phyloP scores from a whole-genome alignment of 2,797 vertebrate genomes.

The Galaxias olidus region DNA sequence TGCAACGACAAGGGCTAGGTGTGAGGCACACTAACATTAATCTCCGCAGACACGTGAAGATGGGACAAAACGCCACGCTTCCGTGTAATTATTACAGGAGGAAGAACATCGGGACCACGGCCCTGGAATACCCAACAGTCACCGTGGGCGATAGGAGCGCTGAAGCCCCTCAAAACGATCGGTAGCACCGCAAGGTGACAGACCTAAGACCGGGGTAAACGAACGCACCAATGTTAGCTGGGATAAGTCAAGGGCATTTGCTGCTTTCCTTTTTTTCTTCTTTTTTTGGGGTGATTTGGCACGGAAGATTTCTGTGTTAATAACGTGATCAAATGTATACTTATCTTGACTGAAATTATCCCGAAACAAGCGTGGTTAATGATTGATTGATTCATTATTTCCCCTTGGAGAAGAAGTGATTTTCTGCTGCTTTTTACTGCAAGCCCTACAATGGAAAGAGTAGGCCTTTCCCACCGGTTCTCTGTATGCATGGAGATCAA shows the following conservation, averaged over 20 bases:
- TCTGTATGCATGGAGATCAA: no score
- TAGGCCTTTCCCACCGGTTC: no score
- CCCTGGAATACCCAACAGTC: constrained; percentile 75
- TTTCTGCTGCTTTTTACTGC: constrained; percentile 43
- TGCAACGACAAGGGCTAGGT: constrained; percentile 33
- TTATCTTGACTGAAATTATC: constrained; percentile 80
- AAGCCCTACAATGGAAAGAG: no score
- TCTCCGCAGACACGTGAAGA: constrained; percentile 73
- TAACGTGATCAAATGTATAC: constrained; percentile 63
- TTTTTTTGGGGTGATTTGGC: no score
- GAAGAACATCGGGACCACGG: constrained; percentile 68
- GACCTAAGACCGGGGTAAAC: no score
- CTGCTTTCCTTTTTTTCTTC: no score
- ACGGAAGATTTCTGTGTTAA: no score
- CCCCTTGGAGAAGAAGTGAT: constrained; percentile 71
- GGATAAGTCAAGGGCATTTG: no score
- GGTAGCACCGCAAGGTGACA: constrained; percentile 13
- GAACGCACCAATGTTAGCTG: no score
- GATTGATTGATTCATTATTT: constrained; percentile 74
- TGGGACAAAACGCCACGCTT: constrained; percentile 66
- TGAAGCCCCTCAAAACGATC: constrained; percentile 57
- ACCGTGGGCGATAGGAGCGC: constrained; percentile 64
- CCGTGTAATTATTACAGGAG: constrained; percentile 72
- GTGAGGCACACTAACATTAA: constrained; percentile 67
- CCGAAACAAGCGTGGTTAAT: constrained; percentile 73